Conservation (phyloP, 2,797 vertebrate species). For the Cryptoblepharus egeriae region DNA sequence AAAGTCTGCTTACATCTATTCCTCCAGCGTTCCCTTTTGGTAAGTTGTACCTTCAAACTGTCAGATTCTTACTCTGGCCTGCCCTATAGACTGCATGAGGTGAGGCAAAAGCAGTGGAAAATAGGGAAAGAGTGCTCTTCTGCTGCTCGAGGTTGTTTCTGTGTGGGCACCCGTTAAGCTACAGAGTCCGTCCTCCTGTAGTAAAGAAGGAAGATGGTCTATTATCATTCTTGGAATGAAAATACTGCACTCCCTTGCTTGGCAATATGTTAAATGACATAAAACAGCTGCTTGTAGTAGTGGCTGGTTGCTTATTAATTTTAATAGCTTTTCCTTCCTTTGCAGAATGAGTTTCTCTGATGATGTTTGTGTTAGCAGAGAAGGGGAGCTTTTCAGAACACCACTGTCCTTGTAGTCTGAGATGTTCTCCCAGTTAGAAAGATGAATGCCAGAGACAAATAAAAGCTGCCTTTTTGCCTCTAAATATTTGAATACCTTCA, state of each 20-base stretch:
- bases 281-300: slow-evolving; percentile 45
- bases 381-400: slow-evolving; percentile 46
- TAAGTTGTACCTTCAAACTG: background rate
- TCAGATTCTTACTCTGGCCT: background rate
- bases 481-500: slow-evolving; percentile 48
- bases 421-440: slow-evolving; percentile 36
- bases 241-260: slow-evolving; percentile 27
- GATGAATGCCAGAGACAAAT: slow-evolving; percentile 36
- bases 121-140: too few species aligned
- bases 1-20: too few species aligned
- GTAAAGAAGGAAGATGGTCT: slow-evolving; percentile 18
- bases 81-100: background rate
- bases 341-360: slow-evolving; percentile 17
- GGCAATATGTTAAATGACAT: slow-evolving; percentile 23
- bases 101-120: background rate
- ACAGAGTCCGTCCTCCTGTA: background rate
- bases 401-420: background rate
- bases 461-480: slow-evolving; percentile 46
- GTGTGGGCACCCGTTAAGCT: background rate
- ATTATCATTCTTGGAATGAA: slow-evolving; percentile 36
- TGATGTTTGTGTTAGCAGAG: slow-evolving; percentile 28
- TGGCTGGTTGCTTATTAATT: slow-evolving; percentile 48
- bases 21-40: background rate
- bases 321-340: slow-evolving; percentile 47
- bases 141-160: background rate